Conservation (phyloP, 2,113 vertebrate genomes). For the Seriola dumerili region DNA sequence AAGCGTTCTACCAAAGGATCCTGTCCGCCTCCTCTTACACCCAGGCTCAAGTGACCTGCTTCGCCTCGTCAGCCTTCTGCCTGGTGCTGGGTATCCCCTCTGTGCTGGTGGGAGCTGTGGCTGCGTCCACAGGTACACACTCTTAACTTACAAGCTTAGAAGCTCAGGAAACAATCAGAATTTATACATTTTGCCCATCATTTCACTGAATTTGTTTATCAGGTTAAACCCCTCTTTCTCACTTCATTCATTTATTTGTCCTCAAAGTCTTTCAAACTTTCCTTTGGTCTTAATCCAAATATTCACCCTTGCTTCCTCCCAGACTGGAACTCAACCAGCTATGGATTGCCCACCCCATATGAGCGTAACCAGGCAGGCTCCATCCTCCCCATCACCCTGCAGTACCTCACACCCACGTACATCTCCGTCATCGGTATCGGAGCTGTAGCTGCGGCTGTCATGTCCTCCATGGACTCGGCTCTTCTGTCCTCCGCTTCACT, state of each 20-base stretch:
- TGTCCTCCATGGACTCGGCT: conserved; percentile 83
- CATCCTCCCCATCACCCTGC: conserved; percentile 72
- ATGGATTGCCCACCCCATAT: conserved; percentile 64
- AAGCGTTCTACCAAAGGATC: conserved; percentile 89
- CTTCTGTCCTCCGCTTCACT: conserved; percentile 81
- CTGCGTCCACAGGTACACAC: conserved; percentile 86
- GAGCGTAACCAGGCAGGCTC: conserved; percentile 71
- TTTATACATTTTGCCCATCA: background rate
- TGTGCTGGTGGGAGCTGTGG: conserved; percentile 85
- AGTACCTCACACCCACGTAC: conserved; percentile 69
- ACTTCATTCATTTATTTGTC: background rate
- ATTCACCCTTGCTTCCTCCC: background rate
- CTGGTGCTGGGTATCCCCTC: conserved; percentile 86
- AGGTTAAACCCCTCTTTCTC: background rate
- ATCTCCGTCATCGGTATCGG: conserved; percentile 75
- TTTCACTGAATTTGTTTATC: background rate
- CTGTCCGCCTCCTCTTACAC: conserved; percentile 83
- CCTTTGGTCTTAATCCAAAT: background rate
- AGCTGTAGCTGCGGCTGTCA: conserved; percentile 81
- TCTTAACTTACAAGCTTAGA: background rate
- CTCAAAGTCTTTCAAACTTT: background rate
- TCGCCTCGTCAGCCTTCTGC: conserved; percentile 81
- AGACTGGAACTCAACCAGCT: conserved; percentile 80
- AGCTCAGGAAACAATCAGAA: background rate
- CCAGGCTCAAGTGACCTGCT: conserved; percentile 86